Evolutionary conservation across 2,888 invertebrate species (phyloP), one percentile per base, ranked within the genome.

Genomic region (Drosophila putrida): DNA sequence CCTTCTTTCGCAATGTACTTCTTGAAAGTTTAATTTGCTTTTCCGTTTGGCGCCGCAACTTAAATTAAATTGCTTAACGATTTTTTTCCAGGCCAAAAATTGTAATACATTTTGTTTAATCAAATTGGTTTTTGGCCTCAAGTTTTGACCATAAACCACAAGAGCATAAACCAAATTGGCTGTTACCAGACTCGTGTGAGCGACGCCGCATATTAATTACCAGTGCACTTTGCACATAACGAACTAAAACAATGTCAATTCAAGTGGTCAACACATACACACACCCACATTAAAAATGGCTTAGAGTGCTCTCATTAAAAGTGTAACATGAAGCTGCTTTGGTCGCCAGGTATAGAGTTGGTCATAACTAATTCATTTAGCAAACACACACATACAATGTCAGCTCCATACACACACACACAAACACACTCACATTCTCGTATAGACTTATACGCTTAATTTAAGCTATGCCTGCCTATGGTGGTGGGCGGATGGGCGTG

Each of bases 281-380:
- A 57, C 57, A 50, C 59, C 51, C 46, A 54, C 82, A 78, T 85
- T 71, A 64, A 73, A 85, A 75, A 76, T 65, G 67, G 90, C 88
- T 79, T 70, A 71, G 71, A 86, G 76, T 86, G 83, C 86, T 72
- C 88, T 84, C 83, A 89, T 89, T 89, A 89, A 89, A 82, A 82
- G 73, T 74, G 88, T 74, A 88, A 82, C 65, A 84, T 61, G 86
- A 64, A 80, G 75, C 69, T 41, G 47, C 58, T 58, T 63, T 63
- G 63, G 47, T 35, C 35, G 61, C 25, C 50, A 39, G 57, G 38
- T 33, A 41, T 51, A 80, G 54, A 70, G 76, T 39, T 64, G 71
- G 78, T 78, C 76, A 85, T 89, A 88, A 78, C 88, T 84, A 89
- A 89, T 84, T 88, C 90, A 89, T 88, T 89, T 88, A 84, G 49